phyloP scores from a whole-genome alignment of 92 coral and sea anemone species.

The Paragorgia papillata region DNA sequence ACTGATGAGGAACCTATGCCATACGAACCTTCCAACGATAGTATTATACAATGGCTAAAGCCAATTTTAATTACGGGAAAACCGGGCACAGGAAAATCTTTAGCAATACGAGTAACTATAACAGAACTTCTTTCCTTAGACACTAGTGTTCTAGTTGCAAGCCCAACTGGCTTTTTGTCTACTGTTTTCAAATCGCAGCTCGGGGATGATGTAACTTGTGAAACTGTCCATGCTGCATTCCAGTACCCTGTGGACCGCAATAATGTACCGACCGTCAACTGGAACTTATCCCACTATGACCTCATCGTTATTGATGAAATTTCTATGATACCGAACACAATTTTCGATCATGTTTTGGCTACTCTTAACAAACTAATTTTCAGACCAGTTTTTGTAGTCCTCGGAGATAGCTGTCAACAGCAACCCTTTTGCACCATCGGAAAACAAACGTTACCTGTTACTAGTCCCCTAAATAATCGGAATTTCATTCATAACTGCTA shows the following conservation, averaged over 20 bases:
- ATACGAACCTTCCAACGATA: not conserved
- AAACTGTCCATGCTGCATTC: slow-evolving; percentile 36
- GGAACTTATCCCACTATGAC: not conserved
- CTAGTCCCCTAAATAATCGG: too few relatives aligned
- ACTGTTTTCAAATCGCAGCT: not conserved
- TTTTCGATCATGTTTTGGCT: not conserved
- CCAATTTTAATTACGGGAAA: slow-evolving; percentile 16
- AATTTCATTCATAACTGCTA: too few relatives aligned
- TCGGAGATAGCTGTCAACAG: not conserved
- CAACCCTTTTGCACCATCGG: not conserved
- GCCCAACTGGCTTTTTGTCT: slow-evolving; percentile 4
- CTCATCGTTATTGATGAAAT: slow-evolving; percentile 28
- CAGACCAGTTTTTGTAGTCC: slow-evolving; percentile 4
- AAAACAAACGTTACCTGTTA: too few relatives aligned
- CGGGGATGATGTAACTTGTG: not conserved
- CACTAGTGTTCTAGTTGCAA: not conserved
- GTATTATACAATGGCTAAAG: not conserved
- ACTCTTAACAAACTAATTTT: not conserved
- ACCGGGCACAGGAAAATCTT: slow-evolving; percentile 20
- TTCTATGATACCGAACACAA: not conserved
- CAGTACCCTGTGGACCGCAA: not conserved
- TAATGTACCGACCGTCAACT: not conserved
- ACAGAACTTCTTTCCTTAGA: not conserved
- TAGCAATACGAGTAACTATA: not conserved
- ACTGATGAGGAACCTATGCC: not conserved